Percentiles rank a stretch among this genome's conserved stretches.
Evolutionary conservation across 2,113 vertebrate genomes (phyloP).

Genomic region (Gopherus evgoodei): DNA sequence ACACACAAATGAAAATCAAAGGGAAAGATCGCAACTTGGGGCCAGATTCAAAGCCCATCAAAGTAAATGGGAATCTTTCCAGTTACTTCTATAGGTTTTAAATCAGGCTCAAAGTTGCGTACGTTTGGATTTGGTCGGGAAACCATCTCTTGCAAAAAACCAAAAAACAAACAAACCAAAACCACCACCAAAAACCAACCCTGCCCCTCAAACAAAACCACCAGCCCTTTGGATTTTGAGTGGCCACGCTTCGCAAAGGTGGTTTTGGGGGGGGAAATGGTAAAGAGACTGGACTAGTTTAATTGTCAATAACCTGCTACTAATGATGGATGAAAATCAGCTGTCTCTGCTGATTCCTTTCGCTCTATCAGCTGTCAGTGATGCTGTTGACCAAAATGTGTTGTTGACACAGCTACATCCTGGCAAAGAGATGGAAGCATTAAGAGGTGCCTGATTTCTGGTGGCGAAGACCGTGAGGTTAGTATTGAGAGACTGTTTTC

Average conservation of each 20-base stretch:
- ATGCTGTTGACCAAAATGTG: accelerated
- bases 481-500: neutral
- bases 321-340: neutral
- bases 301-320: neutral
- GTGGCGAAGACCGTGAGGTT: neutral
- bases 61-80: neutral
- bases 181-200: neutral
- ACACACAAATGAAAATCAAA: neutral
- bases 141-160: neutral
- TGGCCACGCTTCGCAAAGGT: neutral
- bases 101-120: neutral
- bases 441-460: neutral
- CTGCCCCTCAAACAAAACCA: neutral
- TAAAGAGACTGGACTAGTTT: neutral
- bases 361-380: neutral
- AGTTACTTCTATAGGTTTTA: neutral
- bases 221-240: neutral
- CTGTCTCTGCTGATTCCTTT: accelerated
- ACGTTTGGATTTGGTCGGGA: neutral
- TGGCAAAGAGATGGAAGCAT: neutral
- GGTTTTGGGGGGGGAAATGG: neutral
- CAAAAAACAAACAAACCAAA: neutral
- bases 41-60: neutral
- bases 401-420: neutral
- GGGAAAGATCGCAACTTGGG: neutral